phyloP scores from a whole-genome alignment of 1,140 invertebrate species.

The Linepithema humile region DNA sequence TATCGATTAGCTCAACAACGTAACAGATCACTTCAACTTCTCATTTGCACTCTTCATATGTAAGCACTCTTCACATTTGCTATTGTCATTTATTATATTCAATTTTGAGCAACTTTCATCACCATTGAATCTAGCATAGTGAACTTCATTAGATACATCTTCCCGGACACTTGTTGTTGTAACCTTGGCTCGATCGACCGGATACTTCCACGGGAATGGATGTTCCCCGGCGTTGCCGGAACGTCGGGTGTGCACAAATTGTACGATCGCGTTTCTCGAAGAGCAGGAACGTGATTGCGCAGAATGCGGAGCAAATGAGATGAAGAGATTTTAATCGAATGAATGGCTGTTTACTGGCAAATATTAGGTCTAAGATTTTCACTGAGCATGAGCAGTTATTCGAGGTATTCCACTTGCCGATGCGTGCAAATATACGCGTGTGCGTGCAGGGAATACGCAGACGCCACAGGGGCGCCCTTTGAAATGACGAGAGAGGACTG shows the following conservation, averaged over 20 bases:
- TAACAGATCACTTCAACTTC: not conserved
- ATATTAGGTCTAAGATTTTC: slow-evolving; percentile 65
- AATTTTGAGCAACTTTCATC: not conserved
- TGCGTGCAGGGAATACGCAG: slow-evolving; percentile 59
- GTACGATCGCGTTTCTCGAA: slow-evolving; percentile 56
- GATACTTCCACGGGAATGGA: slow-evolving; percentile 6
- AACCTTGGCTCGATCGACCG: slow-evolving; percentile 51
- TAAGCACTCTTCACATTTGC: not conserved
- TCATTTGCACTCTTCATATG: not conserved
- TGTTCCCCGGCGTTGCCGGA: not conserved
- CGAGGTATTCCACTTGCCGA: slow-evolving; percentile 10
- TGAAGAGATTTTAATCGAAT: slow-evolving; percentile 54
- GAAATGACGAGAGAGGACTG: slow-evolving; percentile 34
- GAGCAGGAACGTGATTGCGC: slow-evolving; percentile 44
- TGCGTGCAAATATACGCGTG: slow-evolving; percentile 28
- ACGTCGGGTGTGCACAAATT: not conserved
- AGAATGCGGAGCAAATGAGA: slow-evolving; percentile 67
- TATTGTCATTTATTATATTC: not conserved
- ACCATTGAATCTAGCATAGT: not conserved
- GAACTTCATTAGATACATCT: not conserved
- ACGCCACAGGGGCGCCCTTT: slow-evolving; percentile 39
- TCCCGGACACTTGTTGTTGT: slow-evolving; percentile 71
- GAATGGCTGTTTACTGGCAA: slow-evolving; percentile 68
- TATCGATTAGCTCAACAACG: slow-evolving; percentile 15
- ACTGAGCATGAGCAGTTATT: slow-evolving; percentile 74